Evolutionary conservation across 2,797 vertebrate genomes (phyloP).

Genomic region (Arctocebus calabarensis): DNA sequence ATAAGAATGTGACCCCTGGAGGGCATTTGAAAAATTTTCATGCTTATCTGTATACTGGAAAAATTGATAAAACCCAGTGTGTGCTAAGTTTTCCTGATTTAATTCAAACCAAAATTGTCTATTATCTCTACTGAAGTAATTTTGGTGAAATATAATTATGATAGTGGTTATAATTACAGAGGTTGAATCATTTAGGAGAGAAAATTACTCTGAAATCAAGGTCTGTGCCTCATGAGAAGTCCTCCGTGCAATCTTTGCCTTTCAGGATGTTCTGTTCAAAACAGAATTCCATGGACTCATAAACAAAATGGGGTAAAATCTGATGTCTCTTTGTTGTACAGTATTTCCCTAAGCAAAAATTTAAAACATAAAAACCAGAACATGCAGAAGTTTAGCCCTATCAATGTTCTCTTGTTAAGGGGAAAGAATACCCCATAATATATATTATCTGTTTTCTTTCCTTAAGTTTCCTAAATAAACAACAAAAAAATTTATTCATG

Average conservation of each 20-base stretch:
- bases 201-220: constrained; percentile 64
- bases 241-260: not conserved
- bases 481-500: not conserved
- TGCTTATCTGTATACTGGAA: not conserved
- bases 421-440: not conserved
- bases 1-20: constrained; percentile 1
- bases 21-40: constrained; percentile 28
- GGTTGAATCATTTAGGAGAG: constrained; percentile 45
- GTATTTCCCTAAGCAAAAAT: not conserved
- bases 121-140: constrained; percentile 57
- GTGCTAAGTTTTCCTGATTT: constrained; percentile 45
- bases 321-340: not conserved
- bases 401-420: not conserved
- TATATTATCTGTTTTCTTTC: not conserved
- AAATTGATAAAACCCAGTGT: constrained; percentile 23
- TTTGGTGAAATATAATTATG: constrained; percentile 62
- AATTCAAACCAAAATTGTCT: constrained; percentile 55
- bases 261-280: constrained; percentile 29
- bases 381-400: not conserved
- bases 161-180: constrained; percentile 42
- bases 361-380: not conserved
- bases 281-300: not conserved
- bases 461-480: not conserved
- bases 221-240: not conserved
- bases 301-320: not conserved